Conservation (phyloP, 2,113 vertebrate species). For the Potamarius usumacintae region DNA sequence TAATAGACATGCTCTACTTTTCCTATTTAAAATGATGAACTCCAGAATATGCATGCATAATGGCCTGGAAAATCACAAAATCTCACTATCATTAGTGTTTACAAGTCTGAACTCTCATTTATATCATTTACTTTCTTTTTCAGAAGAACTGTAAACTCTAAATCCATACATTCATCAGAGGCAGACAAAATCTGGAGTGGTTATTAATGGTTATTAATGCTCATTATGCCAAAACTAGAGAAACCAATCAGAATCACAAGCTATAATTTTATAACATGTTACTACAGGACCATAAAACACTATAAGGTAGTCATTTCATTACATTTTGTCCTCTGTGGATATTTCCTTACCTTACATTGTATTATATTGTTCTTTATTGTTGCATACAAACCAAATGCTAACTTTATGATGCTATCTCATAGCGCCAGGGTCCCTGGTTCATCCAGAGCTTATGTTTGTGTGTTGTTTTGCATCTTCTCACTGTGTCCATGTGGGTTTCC, state of each 20-base stretch:
- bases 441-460: not conserved
- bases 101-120: not conserved
- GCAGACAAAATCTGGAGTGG: not conserved
- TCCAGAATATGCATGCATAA: not conserved
- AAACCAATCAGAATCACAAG: not conserved
- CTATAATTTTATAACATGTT: not conserved
- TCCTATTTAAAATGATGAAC: not conserved
- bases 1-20: not conserved
- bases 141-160: not conserved
- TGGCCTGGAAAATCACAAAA: not conserved
- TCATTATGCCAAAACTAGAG: not conserved
- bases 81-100: not conserved
- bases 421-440: not conserved
- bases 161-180: not conserved
- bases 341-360: not conserved
- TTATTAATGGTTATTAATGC: not conserved
- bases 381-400: not conserved
- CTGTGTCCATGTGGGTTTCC: not conserved
- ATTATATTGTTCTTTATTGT: not conserved
- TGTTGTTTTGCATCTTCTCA: not conserved
- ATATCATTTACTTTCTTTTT: not conserved
- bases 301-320: not conserved
- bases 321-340: not conserved
- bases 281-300: not conserved
- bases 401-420: not conserved